These are phyloP conservation scores for Cephus sareptanus DNA, from an alignment of 2,888 invertebrate genomes.

Conservation along the genomic window DNA sequence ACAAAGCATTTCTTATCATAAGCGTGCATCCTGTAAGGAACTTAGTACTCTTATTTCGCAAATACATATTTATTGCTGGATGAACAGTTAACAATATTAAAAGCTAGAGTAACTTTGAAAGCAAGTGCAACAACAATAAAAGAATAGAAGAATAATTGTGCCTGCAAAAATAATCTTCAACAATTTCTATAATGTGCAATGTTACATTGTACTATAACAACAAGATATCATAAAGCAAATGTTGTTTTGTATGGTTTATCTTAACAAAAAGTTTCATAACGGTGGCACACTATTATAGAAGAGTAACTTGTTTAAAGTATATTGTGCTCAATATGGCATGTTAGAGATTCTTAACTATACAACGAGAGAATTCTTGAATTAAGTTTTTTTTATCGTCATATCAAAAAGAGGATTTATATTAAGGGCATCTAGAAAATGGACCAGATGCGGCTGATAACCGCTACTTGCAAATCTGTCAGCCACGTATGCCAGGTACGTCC, in stretches of 20 bases:
- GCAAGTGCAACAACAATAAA: not conserved
- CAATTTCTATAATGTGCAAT: not conserved
- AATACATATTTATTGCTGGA: not conserved
- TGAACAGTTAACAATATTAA: not conserved
- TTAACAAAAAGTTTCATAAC: not conserved
- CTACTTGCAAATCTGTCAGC: slow-evolving; percentile 73
- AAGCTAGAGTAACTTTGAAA: not conserved
- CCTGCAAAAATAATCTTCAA: not conserved
- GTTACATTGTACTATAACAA: not conserved
- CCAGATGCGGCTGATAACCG: slow-evolving; percentile 76
- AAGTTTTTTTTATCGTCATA: slow-evolving; percentile 32
- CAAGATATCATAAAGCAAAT: not conserved
- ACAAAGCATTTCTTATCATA: not conserved
- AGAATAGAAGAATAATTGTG: not conserved
- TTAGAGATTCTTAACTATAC: not conserved
- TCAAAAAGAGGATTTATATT: slow-evolving; percentile 71
- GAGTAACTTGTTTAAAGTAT: not conserved
- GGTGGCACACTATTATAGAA: not conserved
- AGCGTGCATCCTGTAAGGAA: not conserved
- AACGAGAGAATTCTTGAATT: not conserved
- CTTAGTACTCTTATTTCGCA: not conserved
- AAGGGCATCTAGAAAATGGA: slow-evolving; percentile 74
- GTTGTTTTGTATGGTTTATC: not conserved
- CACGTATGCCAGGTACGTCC: slow-evolving; percentile 74
- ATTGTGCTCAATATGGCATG: not conserved